Evolutionary conservation across 1,140 invertebrate species (phyloP), one percentile per base, ranked within the genome.

Genomic region (Micrasema longulum): DNA sequence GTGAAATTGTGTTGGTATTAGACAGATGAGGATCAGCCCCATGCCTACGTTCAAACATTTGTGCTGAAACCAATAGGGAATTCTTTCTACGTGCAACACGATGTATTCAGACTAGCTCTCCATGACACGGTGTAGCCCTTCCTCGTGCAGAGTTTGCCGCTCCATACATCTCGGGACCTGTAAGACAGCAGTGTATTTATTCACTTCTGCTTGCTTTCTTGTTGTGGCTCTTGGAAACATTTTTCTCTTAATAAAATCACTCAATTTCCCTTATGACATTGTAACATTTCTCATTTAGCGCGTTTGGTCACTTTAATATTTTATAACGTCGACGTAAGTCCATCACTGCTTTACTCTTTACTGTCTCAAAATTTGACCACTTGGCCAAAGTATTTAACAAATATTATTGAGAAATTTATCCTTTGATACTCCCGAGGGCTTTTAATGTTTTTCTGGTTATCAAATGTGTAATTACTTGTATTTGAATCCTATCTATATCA

Each of bases 1-100:
- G 65, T 55, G 14, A 68, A 55, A 68, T 38, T 12, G 62, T 71
- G 70, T 79, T 78, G 77, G 66, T 73, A 74, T 78, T 86, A 95
- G 94, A 96, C 94, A 78, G 95, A 96, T 84, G 93, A 96, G 79
- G 95, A 97, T 88, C 92, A 91, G 78, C 93, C 94, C 74, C 95
- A 96, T 84, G 92, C 92, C 76, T 97, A 95, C 87, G 90, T 91
- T 80, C 94, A 97, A 88, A 93, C 91, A 76, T 97, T 97, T 90
- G 90, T 96, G 71, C 86, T 97, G 84, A 96, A 94, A 87, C 93
- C 92, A 75, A 89, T 93, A 78, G 91, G 89, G 82, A 92, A 88
- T 78, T 92, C 90, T 81, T 97, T 94, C 89, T 96, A 93, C 87
- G 90, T 96, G 78, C 93, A 95, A 86, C 94, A 96, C 83, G 94